Conservation (phyloP, 2,797 vertebrate genomes). For the Eptatretus atami region DNA sequence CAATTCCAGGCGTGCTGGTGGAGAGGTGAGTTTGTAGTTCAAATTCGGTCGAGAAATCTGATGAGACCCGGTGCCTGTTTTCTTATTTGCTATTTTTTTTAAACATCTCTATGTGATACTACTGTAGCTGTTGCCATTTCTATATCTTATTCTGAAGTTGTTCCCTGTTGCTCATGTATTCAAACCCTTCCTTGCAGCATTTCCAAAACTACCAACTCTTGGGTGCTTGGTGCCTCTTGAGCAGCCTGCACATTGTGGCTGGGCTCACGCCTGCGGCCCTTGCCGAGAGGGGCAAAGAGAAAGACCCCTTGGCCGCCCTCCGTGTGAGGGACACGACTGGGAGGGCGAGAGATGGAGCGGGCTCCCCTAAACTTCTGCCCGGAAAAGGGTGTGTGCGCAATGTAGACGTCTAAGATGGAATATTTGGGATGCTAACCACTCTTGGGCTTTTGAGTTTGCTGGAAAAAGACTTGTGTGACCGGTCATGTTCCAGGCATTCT, state of each 20-base stretch:
- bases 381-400: slow-evolving; percentile 47
- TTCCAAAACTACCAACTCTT: slow-evolving; percentile 97
- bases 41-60: background rate
- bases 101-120: background rate
- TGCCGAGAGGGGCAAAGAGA: slow-evolving; percentile 94
- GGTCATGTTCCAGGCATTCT: slow-evolving; percentile 32
- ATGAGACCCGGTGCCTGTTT: background rate
- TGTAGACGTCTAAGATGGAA: background rate
- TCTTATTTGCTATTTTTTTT: background rate
- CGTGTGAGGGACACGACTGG: slow-evolving; percentile 65
- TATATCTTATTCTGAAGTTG: slow-evolving; percentile 2
- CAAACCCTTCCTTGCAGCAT: slow-evolving; percentile 22
- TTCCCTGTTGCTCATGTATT: background rate
- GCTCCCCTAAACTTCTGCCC: slow-evolving; percentile 84
- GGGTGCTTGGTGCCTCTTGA: slow-evolving; percentile 84
- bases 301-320: slow-evolving; percentile 73
- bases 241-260: slow-evolving; percentile 85
- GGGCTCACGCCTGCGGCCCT: slow-evolving; percentile 78
- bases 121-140: background rate
- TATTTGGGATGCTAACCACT: background rate
- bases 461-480: background rate
- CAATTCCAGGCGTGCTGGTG: slow-evolving; percentile 65
- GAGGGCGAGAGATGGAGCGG: slow-evolving; percentile 67
- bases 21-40: slow-evolving; percentile 31
- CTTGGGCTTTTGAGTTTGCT: background rate